phyloP scores from a whole-genome alignment of 1,140 invertebrate genomes.

The Limonius californicus region DNA sequence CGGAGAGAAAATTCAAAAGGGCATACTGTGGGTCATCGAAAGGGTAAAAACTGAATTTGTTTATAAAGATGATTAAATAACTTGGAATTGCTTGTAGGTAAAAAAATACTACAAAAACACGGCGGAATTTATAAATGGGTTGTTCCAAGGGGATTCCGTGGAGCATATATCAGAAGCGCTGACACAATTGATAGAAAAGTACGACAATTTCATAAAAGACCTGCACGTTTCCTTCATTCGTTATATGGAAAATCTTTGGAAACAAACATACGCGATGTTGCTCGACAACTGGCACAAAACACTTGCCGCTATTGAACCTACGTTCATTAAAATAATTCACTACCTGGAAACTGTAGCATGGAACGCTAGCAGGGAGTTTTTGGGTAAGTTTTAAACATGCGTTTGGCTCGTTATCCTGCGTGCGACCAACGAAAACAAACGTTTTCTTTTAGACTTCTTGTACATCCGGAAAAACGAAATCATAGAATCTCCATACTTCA shows the following conservation, averaged over 20 bases:
- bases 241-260: conserved; percentile 69
- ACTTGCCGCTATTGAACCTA: conserved; percentile 67
- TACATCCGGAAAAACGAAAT: conserved; percentile 73
- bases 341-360: conserved; percentile 69
- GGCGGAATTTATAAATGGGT: conserved; percentile 60
- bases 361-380: conserved; percentile 66
- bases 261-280: conserved; percentile 56
- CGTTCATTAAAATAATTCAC: conserved; percentile 70
- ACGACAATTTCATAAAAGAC: conserved; percentile 73
- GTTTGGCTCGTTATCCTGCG: neutral
- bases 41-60: conserved; percentile 46
- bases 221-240: conserved; percentile 71
- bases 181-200: conserved; percentile 66
- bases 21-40: conserved; percentile 70
- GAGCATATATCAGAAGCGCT: conserved; percentile 63
- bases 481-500: conserved; percentile 75
- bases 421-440: no score
- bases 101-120: conserved; percentile 68
- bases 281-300: conserved; percentile 66
- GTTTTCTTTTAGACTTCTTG: conserved; percentile 64
- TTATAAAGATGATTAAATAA: no score
- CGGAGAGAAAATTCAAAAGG: conserved; percentile 68
- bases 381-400: conserved; percentile 44
- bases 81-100: conserved; percentile 49
- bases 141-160: conserved; percentile 69